Base-by-base conservation (phyloP, 1,140 invertebrate species). In the Drosophila varians region DNA sequence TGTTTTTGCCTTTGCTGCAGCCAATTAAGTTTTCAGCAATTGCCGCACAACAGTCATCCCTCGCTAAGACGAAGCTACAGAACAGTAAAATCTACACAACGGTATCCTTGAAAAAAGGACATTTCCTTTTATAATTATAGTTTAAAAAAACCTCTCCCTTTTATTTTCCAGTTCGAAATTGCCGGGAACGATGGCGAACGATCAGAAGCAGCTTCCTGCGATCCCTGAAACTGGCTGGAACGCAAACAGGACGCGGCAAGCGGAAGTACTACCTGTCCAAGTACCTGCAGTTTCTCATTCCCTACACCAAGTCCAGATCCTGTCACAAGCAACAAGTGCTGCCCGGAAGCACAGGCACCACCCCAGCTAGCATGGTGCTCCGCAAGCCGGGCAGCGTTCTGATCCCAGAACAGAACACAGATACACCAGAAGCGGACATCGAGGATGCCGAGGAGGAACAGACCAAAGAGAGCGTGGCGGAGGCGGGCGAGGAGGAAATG, bases 241-340 rank as follows among this genome's bases (percentile, higher is more conserved):
- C 89, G 21, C 78, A 76, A 28, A 90, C 89, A 14, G 89, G 89
- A 0, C 80, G 89, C 1, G 89, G 89, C 16, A 90, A 90, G 57
- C 84, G 89, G 34, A 90, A 90, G 52, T 90, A 90, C 60, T 90
- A 90, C 45, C 51, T 90, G 14, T 90, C 84, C 25, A 90, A 90
- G 43, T 90, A 90, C 52, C 51, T 90, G 53, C 89, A 90, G 53
- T 90, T 90, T 55, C 66, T 90, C 1, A 83, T 90, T 53, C 89
- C 89, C 25, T 90, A 87, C 53, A 90, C 89, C 47, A 90, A 90
- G 49, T 86, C 80, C 9, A 70, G 89, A 1, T 66, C 73, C 26
- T 70, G 73, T 16, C 62, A 69, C 62, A 77, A 78, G 46, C 65
- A 74, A 9, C 12, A 31, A 31, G 9, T 43, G 43, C 3, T 36